phyloP scores from a whole-genome alignment of 64 coral and sea anemone genomes.

The Pachyseris speciosa region DNA sequence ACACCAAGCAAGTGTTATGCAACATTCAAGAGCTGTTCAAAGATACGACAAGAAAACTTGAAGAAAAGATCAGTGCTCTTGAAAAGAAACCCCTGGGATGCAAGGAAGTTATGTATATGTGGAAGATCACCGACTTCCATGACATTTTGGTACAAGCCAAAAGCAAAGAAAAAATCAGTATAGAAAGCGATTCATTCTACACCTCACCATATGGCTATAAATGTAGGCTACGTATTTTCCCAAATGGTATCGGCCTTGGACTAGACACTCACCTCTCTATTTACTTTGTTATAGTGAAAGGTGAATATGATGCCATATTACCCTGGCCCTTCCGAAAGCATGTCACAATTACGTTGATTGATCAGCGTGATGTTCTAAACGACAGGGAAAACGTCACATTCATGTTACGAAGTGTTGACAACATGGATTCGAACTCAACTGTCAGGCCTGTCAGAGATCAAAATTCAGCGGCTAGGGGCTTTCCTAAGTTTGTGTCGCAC shows the following conservation, averaged over 20 bases:
- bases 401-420: accelerated
- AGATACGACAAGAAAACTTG: background rate
- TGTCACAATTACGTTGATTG: background rate
- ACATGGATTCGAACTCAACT: accelerated
- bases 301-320: background rate
- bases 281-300: background rate
- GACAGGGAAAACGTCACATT: background rate
- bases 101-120: background rate
- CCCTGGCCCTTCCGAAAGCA: background rate
- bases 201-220: background rate
- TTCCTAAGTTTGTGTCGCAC: background rate
- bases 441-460: background rate
- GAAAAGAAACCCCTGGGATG: too few relatives aligned
- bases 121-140: background rate
- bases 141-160: background rate
- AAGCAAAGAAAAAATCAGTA: background rate
- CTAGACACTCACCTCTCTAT: background rate
- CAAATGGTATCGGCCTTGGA: accelerated
- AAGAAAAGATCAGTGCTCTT: background rate
- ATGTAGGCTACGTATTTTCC: background rate
- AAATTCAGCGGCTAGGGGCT: background rate
- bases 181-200: background rate
- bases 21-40: background rate
- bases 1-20: background rate
- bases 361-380: background rate